A percentile compares a stretch with the other conserved stretches of the same genome.
These are phyloP conservation scores for Drosophila rhopaloa DNA, from an alignment of 1,140 invertebrate genomes.

Conservation along the genomic window DNA sequence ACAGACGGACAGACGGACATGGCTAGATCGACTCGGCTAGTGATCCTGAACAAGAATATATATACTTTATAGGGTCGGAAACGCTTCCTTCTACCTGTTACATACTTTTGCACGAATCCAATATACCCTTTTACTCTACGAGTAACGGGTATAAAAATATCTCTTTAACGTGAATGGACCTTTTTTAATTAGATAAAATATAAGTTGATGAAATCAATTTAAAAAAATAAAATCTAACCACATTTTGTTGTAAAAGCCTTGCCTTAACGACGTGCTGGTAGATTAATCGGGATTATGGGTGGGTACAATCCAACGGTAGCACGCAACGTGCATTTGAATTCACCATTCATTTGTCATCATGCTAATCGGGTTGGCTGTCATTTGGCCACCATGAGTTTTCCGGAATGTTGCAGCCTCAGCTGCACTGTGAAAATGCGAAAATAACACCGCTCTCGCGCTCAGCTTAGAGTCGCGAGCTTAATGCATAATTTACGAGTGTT, in stretches of 20 bases:
- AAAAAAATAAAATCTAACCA: conserved; percentile 1
- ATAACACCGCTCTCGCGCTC: conserved; percentile 5
- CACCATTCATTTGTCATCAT: conserved; percentile 25
- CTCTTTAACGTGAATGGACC: too few species aligned
- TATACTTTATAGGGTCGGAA: too few species aligned
- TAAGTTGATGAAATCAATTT: too few species aligned
- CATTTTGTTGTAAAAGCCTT: not conserved
- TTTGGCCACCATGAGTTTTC: conserved; percentile 20
- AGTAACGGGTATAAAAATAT: too few species aligned
- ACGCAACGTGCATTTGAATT: not conserved
- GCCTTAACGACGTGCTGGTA: conserved; percentile 4
- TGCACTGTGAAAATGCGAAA: conserved; percentile 14
- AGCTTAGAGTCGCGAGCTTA: conserved; percentile 35
- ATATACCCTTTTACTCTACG: too few species aligned
- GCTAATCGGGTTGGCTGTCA: conserved; percentile 7
- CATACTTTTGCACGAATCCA: too few species aligned
- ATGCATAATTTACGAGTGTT: conserved; percentile 51
- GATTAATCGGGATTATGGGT: conserved; percentile 14
- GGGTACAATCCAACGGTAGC: not conserved
- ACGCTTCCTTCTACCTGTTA: too few species aligned
- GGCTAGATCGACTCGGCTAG: too few species aligned
- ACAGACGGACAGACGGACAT: too few species aligned
- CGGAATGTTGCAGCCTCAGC: not conserved
- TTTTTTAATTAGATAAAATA: too few species aligned
- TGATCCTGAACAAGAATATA: too few species aligned